Evolutionary conservation across 2,113 vertebrate genomes (phyloP), one percentile per base, ranked within the genome.

Genomic region (Halichoeres trimaculatus): DNA sequence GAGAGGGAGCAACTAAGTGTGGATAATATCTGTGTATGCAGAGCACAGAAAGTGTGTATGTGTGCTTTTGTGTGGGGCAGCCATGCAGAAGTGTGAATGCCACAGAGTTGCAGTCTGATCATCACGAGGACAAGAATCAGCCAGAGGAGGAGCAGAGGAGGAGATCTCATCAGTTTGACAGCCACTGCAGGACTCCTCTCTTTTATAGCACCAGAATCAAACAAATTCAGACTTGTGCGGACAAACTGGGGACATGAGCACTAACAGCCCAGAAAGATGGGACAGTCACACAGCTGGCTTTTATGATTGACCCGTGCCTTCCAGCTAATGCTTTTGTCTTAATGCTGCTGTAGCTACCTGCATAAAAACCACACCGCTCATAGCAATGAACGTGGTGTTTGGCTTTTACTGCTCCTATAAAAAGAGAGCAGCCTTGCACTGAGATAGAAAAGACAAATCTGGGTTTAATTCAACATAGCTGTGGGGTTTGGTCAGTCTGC

Each of bases 271-370:
- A 62, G 11, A 22, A 36, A 71, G 40, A 62, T 0, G 4, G 62
- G 36, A 50, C 22, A 24, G 61, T 65, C 78, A 47, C 38, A 34
- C 59, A 77, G 73, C 38, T 85, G 40, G 77, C 84, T 85, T 88
- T 90, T 66, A 87, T 53, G 76, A 78, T 79, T 56, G 78, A 77
- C 64, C 52, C 36, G 51, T 82, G 83, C 87, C 89, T 77, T 72
- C 45, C 45, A 80, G 89, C 70, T 83, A 83, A 23, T 54, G 76
- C 83, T 86, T 85, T 86, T 83, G 73, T 83, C 80, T 85, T 85
- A 87, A 86, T 90, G 84, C 78, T n/a, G 34, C 65, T 61, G 72
- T 40, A 63, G 52, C 63, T 43, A 76, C 69, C 65, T 73, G 70
- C 52, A 78, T 43, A 47, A 78, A 74, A 82, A 55, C 22, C 24